Evolutionary conservation across 2,888 invertebrate genomes (phyloP).

Genomic region (Hylaea fasciaria): DNA sequence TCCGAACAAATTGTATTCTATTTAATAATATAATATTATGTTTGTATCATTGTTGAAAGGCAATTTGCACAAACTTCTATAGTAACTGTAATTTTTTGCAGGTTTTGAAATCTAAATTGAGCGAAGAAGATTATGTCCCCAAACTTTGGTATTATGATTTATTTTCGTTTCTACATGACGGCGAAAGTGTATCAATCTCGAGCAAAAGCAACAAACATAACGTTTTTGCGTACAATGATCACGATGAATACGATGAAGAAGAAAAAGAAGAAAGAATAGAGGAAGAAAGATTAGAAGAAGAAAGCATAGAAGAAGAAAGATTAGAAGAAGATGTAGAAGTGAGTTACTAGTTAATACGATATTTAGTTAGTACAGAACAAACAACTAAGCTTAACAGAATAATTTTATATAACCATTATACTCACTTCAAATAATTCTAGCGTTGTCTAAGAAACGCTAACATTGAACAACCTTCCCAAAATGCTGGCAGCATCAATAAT

Average conservation of each 20-base stretch:
- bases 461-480: too few relatives aligned
- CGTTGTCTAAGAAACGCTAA: too few relatives aligned
- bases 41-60: background rate
- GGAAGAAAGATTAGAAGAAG: too few relatives aligned
- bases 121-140: slow-evolving; percentile 15
- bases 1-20: background rate
- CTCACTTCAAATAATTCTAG: too few relatives aligned
- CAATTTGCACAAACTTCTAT: too few relatives aligned
- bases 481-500: too few relatives aligned
- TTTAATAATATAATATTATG: background rate
- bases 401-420: too few relatives aligned
- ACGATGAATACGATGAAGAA: slow-evolving; percentile 1
- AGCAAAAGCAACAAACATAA: background rate
- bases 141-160: slow-evolving; percentile 53
- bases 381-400: too few relatives aligned
- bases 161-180: slow-evolving; percentile 25
- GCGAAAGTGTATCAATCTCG: background rate
- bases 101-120: slow-evolving; percentile 24
- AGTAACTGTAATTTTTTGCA: too few relatives aligned
- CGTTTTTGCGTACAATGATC: background rate
- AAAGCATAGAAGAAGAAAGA: background rate
- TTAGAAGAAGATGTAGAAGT: slow-evolving; percentile 1
- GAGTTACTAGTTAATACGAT: background rate
- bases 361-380: too few relatives aligned
- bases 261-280: too few relatives aligned